phyloP scores from a whole-genome alignment of 1,140 invertebrate genomes.

The Sitobion miscanthi region DNA sequence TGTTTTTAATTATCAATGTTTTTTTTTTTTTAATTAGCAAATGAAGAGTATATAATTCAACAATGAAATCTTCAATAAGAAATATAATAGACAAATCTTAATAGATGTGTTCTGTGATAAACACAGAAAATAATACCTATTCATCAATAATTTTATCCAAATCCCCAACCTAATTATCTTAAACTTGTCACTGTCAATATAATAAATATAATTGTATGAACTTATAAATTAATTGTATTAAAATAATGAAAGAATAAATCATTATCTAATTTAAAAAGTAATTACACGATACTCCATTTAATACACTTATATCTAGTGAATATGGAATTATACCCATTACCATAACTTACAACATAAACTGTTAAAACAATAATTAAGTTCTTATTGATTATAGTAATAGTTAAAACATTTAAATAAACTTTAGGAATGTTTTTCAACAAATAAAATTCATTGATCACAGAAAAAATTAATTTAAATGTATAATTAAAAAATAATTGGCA shows the following conservation, averaged over 20 bases:
- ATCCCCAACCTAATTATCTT: background rate
- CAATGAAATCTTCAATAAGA: background rate
- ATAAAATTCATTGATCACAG: conserved; percentile 13
- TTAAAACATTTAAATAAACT: conserved; percentile 10
- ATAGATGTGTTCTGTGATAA: background rate
- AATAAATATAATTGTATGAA: background rate
- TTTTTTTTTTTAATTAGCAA: background rate
- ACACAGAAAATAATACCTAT: background rate
- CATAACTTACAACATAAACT: background rate
- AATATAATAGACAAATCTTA: background rate
- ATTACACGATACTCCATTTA: background rate
- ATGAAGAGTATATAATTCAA: background rate
- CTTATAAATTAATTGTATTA: background rate
- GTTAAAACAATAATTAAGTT: background rate
- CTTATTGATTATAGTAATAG: conserved; percentile 1
- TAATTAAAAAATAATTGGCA: conserved; percentile 16
- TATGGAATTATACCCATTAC: background rate
- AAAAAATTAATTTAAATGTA: background rate
- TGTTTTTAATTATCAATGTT: background rate
- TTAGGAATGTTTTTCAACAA: conserved; percentile 46
- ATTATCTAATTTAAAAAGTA: background rate
- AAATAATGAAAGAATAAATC: background rate
- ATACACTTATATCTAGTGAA: background rate
- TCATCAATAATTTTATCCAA: background rate
- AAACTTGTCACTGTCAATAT: background rate